Conservation (phyloP, 1,140 invertebrate species). For the Drosophila setifemur region DNA sequence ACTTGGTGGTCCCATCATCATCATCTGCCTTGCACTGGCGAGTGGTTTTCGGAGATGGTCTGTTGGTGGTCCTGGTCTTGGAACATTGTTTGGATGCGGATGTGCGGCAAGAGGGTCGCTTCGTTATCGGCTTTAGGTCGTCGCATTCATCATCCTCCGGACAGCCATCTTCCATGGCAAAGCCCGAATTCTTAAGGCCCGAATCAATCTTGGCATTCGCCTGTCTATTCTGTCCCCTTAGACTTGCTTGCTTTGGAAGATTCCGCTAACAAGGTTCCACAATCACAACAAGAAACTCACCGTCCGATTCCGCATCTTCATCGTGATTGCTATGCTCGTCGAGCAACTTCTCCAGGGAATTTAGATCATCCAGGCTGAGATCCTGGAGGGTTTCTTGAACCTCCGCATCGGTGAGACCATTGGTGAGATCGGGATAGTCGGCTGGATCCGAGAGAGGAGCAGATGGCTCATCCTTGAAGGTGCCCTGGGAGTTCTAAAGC, state of each 20-base stretch:
- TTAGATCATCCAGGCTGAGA: constrained; percentile 46
- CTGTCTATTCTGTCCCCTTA: constrained; percentile 14
- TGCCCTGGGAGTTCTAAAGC: background rate
- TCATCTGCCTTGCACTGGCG: background rate
- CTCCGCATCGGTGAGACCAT: constrained; percentile 51
- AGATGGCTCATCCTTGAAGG: background rate
- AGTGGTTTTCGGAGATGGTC: background rate
- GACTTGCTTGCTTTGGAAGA: constrained; percentile 49
- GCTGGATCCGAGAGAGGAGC: background rate
- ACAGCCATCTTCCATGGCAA: constrained; percentile 9
- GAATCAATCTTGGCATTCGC: background rate
- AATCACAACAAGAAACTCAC: background rate
- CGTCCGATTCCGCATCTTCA: constrained; percentile 8
- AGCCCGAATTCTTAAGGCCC: background rate
- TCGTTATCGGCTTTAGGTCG: constrained; percentile 25
- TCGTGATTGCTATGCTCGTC: constrained; percentile 30
- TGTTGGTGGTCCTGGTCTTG: constrained; percentile 6
- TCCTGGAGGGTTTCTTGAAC: constrained; percentile 40
- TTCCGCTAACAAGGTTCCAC: background rate
- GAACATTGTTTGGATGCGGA: background rate
- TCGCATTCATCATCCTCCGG: constrained; percentile 36
- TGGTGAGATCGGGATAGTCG: constrained; percentile 56
- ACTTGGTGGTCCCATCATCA: constrained; percentile 5
- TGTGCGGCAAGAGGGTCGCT: constrained; percentile 2
- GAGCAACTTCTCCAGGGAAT: constrained; percentile 37